Base-by-base conservation (phyloP, 2,888 invertebrate genomes). In the Hirtodrosophila histrioides region DNA sequence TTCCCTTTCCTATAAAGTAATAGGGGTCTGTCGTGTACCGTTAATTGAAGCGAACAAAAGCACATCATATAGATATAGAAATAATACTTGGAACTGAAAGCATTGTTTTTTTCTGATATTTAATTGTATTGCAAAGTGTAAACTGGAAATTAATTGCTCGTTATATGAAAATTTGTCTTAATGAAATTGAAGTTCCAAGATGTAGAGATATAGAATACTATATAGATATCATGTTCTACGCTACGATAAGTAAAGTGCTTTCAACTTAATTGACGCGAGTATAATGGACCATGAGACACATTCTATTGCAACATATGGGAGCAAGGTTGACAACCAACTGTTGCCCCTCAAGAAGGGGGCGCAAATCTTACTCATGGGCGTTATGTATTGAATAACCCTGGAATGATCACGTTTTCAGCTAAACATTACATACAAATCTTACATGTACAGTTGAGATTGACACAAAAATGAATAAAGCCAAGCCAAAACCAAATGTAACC, bases 241-340 rank as follows among this genome's bases (percentile, higher is more conserved):
- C 56, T 55, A 50, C 49, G 65, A 78, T 68, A 71, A 79, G 58
- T 75, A 35, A 64, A 71, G 61, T 85, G 76, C 64, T 71, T 75
- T 60, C 66, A 55, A 71, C 48, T 58, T 66, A 78, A 85, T 85
- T 82, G 51, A 65, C 17, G 17, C 17, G 17, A 17, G 17, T 65
- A 48, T 66, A 66, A 58, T 73, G 46, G 54, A 39, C 33, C 33
- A 35, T 36, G 35, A 35, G 6, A 43, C 27, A 57, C 27, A 44
- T 54, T 69, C 17, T 8, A 23, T 12, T 17, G 49, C 40, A 33
- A 23, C 27, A 29, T 53, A 53, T 46, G 12, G 40, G 54, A n/a
- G 23, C 54, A 54, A 54, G 60, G 60, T 3, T 27, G 10, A 24
- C 11, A 49, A 24, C 35, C 27, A 36, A 5, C 9, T n/a, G n/a